Percentiles rank a stretch among this genome's conserved stretches.
Evolutionary conservation across 2,113 vertebrate species (phyloP).

Genomic region (Ciconia maguari): DNA sequence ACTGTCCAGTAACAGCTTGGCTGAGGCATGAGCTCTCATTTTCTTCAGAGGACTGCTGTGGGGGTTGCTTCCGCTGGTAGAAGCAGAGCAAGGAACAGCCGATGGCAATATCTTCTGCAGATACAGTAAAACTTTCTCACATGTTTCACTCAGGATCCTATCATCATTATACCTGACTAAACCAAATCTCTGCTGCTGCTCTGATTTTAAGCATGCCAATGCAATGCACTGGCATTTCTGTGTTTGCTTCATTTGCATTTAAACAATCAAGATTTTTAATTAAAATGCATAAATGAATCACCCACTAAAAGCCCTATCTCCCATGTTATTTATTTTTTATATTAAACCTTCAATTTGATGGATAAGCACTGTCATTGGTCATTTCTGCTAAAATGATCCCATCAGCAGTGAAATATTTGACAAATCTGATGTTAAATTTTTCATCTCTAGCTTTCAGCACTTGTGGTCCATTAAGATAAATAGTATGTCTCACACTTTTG

Average conservation of each 20-base stretch:
- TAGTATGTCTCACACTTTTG: not conserved
- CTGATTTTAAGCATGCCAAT: not conserved
- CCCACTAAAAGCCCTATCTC: not conserved
- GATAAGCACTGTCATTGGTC: constrained; percentile 58
- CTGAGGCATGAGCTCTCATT: not conserved
- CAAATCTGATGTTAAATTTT: constrained; percentile 64
- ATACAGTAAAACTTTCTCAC: not conserved
- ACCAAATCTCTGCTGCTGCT: not conserved
- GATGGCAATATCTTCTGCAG: not conserved
- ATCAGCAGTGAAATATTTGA: constrained; percentile 61
- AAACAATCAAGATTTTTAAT: constrained; percentile 56
- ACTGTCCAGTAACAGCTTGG: not conserved
- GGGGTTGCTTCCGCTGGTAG: not conserved
- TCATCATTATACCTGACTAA: not conserved
- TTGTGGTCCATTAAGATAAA: constrained; percentile 44
- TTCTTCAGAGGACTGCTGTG: not conserved
- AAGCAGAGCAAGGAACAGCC: not conserved
- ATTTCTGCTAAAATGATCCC: constrained; percentile 63
- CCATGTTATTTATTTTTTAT: constrained; percentile 60
- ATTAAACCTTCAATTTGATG: constrained; percentile 57
- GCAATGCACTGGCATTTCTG: not conserved
- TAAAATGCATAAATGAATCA: constrained; percentile 54
- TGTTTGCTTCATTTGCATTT: constrained; percentile 51
- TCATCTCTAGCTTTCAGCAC: constrained; percentile 48
- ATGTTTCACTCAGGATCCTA: not conserved